Base-by-base conservation (phyloP, 2,797 vertebrate genomes). In the Miichthys miiuy region DNA sequence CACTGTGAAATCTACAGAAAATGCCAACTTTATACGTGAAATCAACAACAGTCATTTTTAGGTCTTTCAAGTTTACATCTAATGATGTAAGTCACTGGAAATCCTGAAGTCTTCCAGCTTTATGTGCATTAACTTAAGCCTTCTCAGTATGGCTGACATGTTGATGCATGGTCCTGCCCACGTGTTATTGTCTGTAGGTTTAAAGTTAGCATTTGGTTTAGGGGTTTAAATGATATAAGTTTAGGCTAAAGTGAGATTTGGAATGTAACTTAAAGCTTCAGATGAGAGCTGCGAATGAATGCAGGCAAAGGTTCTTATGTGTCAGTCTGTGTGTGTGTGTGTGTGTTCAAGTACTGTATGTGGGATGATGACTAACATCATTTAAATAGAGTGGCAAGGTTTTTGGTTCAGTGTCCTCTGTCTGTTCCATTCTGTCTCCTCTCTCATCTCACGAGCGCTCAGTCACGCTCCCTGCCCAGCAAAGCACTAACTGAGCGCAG, bases 401-500 rank as follows among this genome's bases (percentile, higher is more conserved):
- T 71, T 79, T 70, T 46, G 60, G 51, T 58, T 60, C n/a, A 48
- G 38, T 1, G 8, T 62, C 57, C 20, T 72, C 41, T 60, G 68
- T 60, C 44, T 46, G 12, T 72, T 75, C 21, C 38, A n/a, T 23
- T 58, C 54, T 0, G 20, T 60, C 34, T 60, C 30, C 34, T 57
- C 48, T 69, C 14, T 72, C 69, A 20, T 67, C 48, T 23, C 6
- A 12, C 41, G 66, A 17, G 25, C 3, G 10, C 27, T 84, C 61
- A 47, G 56, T 73, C 76, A 80, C 61, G 23, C 62, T 80, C 34
- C 61, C 60, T 70, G 71, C 60, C 73, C 76, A 69, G 73, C 18
- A 67, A 55, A 72, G 50, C 60, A 38, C 27, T 42, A 7, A n/a
- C 30, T 34, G 66, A 64, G 61, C 70, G 25, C 25, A 23, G 58